Evolutionary conservation across 2,888 invertebrate species (phyloP).

Genomic region (Saturnia japonica): DNA sequence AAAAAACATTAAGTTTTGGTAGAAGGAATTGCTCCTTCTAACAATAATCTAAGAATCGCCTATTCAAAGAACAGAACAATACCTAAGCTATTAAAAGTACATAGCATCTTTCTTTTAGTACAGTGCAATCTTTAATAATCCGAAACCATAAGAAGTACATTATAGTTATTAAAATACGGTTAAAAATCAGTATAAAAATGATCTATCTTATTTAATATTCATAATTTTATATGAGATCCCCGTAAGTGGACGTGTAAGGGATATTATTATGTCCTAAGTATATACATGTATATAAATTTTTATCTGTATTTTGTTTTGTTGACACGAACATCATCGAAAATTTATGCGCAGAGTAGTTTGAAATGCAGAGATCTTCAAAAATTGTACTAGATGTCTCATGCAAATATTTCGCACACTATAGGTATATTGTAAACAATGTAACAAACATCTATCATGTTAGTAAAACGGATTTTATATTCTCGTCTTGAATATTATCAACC

Average conservation of each 20-base stretch:
- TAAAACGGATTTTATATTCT: too few relatives aligned
- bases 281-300: conserved; percentile 14
- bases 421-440: too few relatives aligned
- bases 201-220: conserved; percentile 57
- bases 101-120: neutral
- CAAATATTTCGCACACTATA: too few relatives aligned
- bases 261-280: conserved; percentile 14
- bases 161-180: conserved; percentile 61
- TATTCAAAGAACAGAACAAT: neutral
- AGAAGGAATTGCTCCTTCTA: too few relatives aligned
- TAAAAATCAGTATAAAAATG: conserved; percentile 44
- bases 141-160: conserved; percentile 44
- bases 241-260: conserved; percentile 11
- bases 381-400: neutral
- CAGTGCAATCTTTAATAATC: conserved; percentile 31
- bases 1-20: too few relatives aligned
- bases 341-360: conserved; percentile 26
- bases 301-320: conserved; percentile 39
- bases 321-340: conserved; percentile 46
- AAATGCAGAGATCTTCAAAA: conserved; percentile 5
- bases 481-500: too few relatives aligned
- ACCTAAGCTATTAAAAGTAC: conserved; percentile 20
- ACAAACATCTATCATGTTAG: too few relatives aligned
- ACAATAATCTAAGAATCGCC: too few relatives aligned
- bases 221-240: conserved; percentile 52